A percentile compares a stretch with the other conserved stretches of the same genome.
Evolutionary conservation across 2,888 invertebrate genomes (phyloP).

Genomic region (Scaptodrosophila latifasciaeformis): DNA sequence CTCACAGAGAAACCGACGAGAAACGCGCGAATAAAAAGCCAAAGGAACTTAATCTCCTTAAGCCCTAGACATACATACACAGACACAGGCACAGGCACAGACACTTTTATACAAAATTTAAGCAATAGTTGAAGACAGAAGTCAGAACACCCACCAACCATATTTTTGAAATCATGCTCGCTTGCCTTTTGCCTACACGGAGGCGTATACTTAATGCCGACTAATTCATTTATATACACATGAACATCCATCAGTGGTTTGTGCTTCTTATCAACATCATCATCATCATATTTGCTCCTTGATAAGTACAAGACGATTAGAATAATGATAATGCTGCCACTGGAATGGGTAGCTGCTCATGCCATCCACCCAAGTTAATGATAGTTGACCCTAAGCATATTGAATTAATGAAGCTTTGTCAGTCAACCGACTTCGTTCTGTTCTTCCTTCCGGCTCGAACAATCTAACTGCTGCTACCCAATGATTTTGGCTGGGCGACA

Average conservation of each 20-base stretch:
- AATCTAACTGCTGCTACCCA: not conserved
- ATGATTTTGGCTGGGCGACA: constrained; percentile 3
- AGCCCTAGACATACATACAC: constrained; percentile 20
- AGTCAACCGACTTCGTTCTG: constrained; percentile 19
- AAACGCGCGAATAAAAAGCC: constrained; percentile 5
- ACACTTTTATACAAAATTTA: not conserved
- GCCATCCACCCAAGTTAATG: constrained; percentile 31
- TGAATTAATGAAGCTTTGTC: constrained; percentile 51
- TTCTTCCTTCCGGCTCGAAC: not conserved
- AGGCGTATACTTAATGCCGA: constrained; percentile 61
- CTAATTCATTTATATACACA: constrained; percentile 59
- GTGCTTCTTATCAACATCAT: constrained; percentile 18
- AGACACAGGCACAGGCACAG: not conserved
- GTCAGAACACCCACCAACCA: constrained; percentile 29
- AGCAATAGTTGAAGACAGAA: not conserved
- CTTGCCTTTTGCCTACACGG: constrained; percentile 34
- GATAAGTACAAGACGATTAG: constrained; percentile 27
- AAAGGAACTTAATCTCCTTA: constrained; percentile 42
- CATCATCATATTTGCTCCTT: constrained; percentile 30
- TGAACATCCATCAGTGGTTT: constrained; percentile 21
- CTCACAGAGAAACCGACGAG: constrained; percentile 40
- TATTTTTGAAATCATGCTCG: constrained; percentile 53
- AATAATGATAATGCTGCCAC: constrained; percentile 39
- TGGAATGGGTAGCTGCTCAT: constrained; percentile 11
- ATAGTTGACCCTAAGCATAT: constrained; percentile 38